A percentile compares a stretch with the other conserved stretches of the same genome.
Evolutionary conservation across 2,888 invertebrate species (phyloP).

Genomic region (Lumbricus terrestris): DNA sequence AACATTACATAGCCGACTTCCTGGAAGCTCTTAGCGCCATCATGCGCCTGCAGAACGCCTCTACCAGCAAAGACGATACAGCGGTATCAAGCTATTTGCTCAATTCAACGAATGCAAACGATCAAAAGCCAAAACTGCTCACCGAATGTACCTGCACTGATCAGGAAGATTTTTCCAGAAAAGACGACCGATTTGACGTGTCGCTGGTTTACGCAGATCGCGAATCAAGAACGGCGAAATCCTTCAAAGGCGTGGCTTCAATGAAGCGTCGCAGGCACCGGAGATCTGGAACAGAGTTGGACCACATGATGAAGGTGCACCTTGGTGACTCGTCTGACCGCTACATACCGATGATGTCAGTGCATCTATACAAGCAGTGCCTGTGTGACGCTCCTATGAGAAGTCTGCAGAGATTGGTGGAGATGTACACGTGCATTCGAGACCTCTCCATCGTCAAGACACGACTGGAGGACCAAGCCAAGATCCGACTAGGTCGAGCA

Average conservation of each 20-base stretch:
- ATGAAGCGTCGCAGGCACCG: conserved; percentile 42
- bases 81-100: neutral
- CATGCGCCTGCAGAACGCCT: conserved; percentile 35
- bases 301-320: conserved; percentile 28
- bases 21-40: conserved; percentile 49
- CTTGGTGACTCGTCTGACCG: conserved; percentile 15
- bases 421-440: conserved; percentile 47
- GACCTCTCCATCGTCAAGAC: conserved; percentile 53
- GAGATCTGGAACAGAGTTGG: conserved; percentile 27
- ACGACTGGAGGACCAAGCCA: conserved; percentile 45
- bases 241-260: conserved; percentile 49
- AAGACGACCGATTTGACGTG: conserved; percentile 48
- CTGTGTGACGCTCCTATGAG: conserved; percentile 45
- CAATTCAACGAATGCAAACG: neutral
- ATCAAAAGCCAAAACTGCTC: neutral
- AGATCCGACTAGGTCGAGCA: conserved; percentile 44
- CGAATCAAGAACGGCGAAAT: conserved; percentile 46
- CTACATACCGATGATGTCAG: conserved; percentile 49
- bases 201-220: conserved; percentile 50
- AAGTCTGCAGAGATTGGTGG: conserved; percentile 42
- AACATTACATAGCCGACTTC: conserved; percentile 45
- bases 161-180: conserved; percentile 41
- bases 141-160: conserved; percentile 14
- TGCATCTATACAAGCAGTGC: conserved; percentile 50
- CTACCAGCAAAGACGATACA: neutral